A percentile compares a stretch with the other conserved stretches of the same genome.
These are phyloP conservation scores for Agrypnus murinus DNA, from an alignment of 2,888 invertebrate species.

Conservation along the genomic window DNA sequence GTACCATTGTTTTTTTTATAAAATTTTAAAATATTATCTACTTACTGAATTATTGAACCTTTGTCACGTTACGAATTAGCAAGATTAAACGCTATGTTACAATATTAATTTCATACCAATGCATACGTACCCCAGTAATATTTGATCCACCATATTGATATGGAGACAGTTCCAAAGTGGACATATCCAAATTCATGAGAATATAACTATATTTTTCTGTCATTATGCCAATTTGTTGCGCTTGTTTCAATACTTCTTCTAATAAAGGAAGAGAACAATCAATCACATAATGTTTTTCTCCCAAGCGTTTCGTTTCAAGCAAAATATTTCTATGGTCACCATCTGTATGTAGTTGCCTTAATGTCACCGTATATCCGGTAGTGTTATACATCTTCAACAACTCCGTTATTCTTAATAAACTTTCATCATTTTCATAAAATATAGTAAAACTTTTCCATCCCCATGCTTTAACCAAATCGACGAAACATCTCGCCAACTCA, in stretches of 20 bases:
- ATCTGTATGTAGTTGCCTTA: slow-evolving; percentile 67
- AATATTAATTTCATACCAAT: too few species aligned
- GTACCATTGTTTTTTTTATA: too few species aligned
- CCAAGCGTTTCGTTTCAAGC: slow-evolving; percentile 60
- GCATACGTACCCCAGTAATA: slow-evolving; percentile 73
- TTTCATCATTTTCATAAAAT: slow-evolving; percentile 81
- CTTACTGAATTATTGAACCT: too few species aligned
- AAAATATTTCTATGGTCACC: slow-evolving; percentile 74
- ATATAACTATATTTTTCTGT: slow-evolving; percentile 74
- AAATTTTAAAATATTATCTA: too few species aligned
- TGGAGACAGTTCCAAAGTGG: slow-evolving; percentile 74
- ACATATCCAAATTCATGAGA: slow-evolving; percentile 75
- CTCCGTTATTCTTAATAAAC: slow-evolving; percentile 74
- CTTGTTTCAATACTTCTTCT: slow-evolving; percentile 72
- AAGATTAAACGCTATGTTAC: too few species aligned
- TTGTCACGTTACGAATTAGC: too few species aligned
- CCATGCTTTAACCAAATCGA: slow-evolving; percentile 82
- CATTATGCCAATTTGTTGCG: slow-evolving; percentile 78
- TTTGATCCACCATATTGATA: slow-evolving; percentile 76
- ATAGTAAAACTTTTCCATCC: slow-evolving; percentile 92
- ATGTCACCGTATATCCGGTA: slow-evolving; percentile 67
- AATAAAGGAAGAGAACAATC: slow-evolving; percentile 73
- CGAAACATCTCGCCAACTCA: slow-evolving; percentile 73
- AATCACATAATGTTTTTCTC: slow-evolving; percentile 73
- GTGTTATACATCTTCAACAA: slow-evolving; percentile 72